Evolutionary conservation across 2,888 invertebrate species (phyloP).

Genomic region (Plebejus melissa): DNA sequence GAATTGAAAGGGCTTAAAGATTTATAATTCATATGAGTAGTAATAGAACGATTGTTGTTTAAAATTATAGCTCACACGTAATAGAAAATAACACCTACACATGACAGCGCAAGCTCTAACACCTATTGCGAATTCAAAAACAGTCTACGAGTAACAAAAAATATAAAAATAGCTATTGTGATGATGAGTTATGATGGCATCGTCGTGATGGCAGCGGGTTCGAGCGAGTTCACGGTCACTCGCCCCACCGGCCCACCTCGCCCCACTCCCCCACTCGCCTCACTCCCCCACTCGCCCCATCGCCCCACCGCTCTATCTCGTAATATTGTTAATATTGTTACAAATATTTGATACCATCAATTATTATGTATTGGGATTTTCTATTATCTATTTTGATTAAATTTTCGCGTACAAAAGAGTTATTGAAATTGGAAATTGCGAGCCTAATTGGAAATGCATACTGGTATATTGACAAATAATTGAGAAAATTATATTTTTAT

Average conservation of each 20-base stretch:
- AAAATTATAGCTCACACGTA: background rate
- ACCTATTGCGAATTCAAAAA: slow-evolving; percentile 5
- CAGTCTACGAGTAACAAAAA: slow-evolving; percentile 11
- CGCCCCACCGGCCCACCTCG: slow-evolving; percentile 34
- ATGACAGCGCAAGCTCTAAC: background rate
- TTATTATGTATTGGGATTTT: background rate
- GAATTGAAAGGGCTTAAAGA: background rate
- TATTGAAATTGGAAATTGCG: background rate
- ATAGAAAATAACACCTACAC: background rate
- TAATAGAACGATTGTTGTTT: background rate
- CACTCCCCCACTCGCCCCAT: slow-evolving; percentile 38
- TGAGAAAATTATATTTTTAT: background rate
- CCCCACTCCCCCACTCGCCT: slow-evolving; percentile 36
- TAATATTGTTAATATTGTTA: slow-evolving; percentile 15
- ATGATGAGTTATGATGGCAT: slow-evolving; percentile 27
- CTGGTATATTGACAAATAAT: background rate
- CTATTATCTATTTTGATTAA: background rate
- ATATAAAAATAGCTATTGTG: slow-evolving; percentile 23
- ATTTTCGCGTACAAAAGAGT: background rate
- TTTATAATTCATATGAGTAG: background rate
- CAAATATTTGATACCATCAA: background rate
- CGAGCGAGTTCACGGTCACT: slow-evolving; percentile 69
- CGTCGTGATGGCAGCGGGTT: slow-evolving; percentile 52
- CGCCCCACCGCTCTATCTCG: slow-evolving; percentile 24
- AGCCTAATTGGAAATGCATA: background rate